These are phyloP conservation scores for Cephus pulcher DNA, from an alignment of 2,888 invertebrate species.

Conservation along the genomic window DNA sequence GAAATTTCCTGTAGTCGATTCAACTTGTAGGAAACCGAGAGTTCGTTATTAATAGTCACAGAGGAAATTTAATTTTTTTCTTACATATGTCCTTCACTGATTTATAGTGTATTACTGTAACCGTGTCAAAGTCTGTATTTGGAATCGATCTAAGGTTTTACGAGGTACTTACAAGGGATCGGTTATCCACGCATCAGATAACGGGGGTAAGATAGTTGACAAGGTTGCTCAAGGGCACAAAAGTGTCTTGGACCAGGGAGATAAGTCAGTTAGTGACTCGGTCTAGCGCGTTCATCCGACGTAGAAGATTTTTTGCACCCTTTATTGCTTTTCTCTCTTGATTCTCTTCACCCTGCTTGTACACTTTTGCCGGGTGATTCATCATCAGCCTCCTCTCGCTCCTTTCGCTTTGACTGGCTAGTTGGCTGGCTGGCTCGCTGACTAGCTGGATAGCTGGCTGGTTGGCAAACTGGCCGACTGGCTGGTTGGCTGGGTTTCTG, in stretches of 20 bases:
- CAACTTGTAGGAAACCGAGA: neutral
- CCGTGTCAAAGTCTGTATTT: neutral
- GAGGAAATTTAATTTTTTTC: neutral
- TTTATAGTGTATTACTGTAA: neutral
- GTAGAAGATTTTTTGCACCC: constrained; percentile 24
- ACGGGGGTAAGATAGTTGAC: neutral
- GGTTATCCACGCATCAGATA: neutral
- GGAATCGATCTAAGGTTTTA: neutral
- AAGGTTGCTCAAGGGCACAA: neutral
- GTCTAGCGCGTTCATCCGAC: constrained; percentile 58
- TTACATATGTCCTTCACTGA: neutral
- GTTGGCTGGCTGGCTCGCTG: constrained; percentile 21
- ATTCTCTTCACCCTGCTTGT: constrained; percentile 33
- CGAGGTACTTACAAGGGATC: neutral
- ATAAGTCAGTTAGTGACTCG: constrained; percentile 64
- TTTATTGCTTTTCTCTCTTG: constrained; percentile 36
- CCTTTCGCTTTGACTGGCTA: constrained; percentile 36
- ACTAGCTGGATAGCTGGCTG: constrained; percentile 26
- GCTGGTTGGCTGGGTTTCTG: constrained; percentile 25
- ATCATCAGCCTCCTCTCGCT: constrained; percentile 55
- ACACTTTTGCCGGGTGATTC: constrained; percentile 51
- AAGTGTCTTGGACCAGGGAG: constrained; percentile 25
- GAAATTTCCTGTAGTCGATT: neutral
- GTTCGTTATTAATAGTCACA: neutral
- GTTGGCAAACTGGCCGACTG: constrained; percentile 12